Evolutionary conservation across 2,113 vertebrate genomes (phyloP).

Genomic region (Nyctibius bracteatus): DNA sequence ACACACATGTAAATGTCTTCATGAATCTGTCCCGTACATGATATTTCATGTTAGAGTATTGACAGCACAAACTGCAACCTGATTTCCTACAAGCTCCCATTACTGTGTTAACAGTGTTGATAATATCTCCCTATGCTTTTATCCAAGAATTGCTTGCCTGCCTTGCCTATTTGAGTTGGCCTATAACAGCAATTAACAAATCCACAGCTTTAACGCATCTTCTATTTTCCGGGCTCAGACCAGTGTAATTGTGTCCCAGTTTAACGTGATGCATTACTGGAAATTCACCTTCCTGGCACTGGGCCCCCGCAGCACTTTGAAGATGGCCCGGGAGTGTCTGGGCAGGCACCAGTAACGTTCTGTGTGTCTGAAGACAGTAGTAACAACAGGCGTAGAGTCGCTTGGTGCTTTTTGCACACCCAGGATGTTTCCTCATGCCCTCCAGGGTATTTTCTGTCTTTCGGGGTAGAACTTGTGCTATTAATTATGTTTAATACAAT

Average conservation of each 20-base stretch:
- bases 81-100: background rate
- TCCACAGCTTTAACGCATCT: background rate
- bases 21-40: background rate
- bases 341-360: background rate
- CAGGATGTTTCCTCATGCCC: background rate
- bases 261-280: background rate
- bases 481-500: background rate
- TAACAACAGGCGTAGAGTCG: background rate
- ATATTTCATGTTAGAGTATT: background rate
- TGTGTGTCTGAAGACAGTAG: background rate
- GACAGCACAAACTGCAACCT: background rate
- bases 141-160: background rate
- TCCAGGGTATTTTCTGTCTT: background rate
- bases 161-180: background rate
- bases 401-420: background rate
- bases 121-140: background rate
- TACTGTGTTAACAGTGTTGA: background rate
- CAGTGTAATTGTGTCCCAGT: background rate
- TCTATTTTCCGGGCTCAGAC: background rate
- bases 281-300: background rate
- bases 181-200: background rate
- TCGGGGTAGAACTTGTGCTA: background rate
- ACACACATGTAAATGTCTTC: background rate
- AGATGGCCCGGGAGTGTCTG: background rate
- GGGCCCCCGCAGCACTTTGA: background rate